Conservation (phyloP, 2,113 vertebrate species). For the Candoia aspera region DNA sequence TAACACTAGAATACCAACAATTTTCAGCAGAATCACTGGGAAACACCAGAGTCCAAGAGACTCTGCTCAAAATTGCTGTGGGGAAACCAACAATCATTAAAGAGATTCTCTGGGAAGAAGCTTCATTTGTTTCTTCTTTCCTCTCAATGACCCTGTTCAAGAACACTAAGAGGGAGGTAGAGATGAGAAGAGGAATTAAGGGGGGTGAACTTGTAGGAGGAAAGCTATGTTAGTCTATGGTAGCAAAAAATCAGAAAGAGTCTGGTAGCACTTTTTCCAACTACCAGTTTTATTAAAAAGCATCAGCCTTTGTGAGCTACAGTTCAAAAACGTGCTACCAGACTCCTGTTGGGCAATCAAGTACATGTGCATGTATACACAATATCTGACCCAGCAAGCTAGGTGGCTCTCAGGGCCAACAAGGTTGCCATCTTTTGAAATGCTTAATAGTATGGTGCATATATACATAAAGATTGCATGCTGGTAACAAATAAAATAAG, state of each 20-base stretch:
- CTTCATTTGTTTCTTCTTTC: background rate
- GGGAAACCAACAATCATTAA: background rate
- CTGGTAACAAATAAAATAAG: background rate
- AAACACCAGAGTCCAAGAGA: background rate
- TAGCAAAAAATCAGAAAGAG: background rate
- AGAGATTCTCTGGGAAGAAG: background rate
- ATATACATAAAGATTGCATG: background rate
- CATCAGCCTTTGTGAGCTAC: background rate
- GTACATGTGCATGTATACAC: background rate
- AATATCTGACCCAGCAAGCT: background rate
- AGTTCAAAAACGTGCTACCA: background rate
- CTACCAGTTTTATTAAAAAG: background rate
- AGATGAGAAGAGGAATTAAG: background rate
- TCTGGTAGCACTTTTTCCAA: background rate
- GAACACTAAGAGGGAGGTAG: background rate
- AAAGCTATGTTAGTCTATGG: background rate
- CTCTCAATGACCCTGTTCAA: background rate
- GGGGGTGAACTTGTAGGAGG: background rate
- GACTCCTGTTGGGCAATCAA: background rate
- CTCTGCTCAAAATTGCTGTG: background rate
- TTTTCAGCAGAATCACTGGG: background rate
- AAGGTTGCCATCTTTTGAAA: background rate
- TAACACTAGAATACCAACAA: background rate
- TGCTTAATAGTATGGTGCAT: background rate
- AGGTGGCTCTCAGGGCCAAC: background rate